A percentile compares a stretch with the other conserved stretches of the same genome.
These are phyloP conservation scores for Blennius ocellaris DNA, from an alignment of 2,113 vertebrate species.

Conservation along the genomic window DNA sequence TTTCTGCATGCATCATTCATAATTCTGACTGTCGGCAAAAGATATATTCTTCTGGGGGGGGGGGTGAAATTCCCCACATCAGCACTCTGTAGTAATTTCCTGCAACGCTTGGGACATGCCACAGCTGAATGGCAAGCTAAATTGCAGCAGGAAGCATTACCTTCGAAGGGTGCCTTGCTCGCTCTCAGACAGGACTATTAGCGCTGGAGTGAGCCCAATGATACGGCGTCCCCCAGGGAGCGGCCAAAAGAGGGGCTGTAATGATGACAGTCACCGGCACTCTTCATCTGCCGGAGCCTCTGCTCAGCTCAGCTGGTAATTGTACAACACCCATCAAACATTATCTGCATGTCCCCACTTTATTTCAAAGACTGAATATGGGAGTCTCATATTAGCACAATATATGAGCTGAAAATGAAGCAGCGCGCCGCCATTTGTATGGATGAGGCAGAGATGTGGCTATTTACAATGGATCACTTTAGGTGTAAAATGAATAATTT, in stretches of 20 bases:
- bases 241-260: constrained; percentile 46
- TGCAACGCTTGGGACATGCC: constrained; percentile 63
- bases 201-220: constrained; percentile 72
- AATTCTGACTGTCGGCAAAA: constrained; percentile 66
- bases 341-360: constrained; percentile 22
- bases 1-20: constrained; percentile 75
- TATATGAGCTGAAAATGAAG: background rate
- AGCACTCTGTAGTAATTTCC: constrained; percentile 74
- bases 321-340: constrained; percentile 44
- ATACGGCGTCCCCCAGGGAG: constrained; percentile 61
- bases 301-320: constrained; percentile 55
- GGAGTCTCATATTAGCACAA: background rate
- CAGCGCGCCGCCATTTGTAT: too few relatives aligned
- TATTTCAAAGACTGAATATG: constrained; percentile 3
- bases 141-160: constrained; percentile 74
- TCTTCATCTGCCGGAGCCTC: constrained; percentile 51
- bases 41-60: constrained; percentile 52
- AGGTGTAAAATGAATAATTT: background rate
- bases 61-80: constrained; percentile 67
- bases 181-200: constrained; percentile 76
- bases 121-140: constrained; percentile 70
- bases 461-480: background rate
- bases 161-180: constrained; percentile 67
- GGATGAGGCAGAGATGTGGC: too few relatives aligned
- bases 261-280: constrained; percentile 66